Conservation (phyloP, 2,797 vertebrate species). For the Anguilla megastoma region DNA sequence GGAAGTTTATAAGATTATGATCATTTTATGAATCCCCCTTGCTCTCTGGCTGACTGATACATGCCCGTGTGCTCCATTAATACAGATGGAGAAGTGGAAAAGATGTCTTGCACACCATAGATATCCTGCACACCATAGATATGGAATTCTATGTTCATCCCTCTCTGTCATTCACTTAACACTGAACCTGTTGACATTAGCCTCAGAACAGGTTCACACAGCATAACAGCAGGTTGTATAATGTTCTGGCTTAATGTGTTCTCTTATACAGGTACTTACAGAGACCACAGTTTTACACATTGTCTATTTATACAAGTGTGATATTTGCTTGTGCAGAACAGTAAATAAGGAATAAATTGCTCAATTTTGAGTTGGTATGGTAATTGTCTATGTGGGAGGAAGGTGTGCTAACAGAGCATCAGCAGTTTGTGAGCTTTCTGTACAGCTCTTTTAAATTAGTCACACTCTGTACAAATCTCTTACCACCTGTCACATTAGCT, state of each 20-base stretch:
- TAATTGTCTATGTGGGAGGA: not conserved
- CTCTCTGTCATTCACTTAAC: not conserved
- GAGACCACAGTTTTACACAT: not conserved
- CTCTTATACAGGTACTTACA: not conserved
- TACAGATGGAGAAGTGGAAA: not conserved
- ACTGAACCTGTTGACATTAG: not conserved
- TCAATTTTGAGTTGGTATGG: not conserved
- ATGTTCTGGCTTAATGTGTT: not conserved
- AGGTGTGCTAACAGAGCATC: not conserved
- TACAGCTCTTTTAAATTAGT: not conserved
- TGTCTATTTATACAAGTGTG: not conserved
- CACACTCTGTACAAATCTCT: not conserved
- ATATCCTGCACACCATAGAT: not conserved
- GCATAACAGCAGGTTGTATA: not conserved
- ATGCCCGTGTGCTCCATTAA: not conserved
- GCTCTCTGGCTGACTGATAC: not conserved
- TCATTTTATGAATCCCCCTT: not conserved
- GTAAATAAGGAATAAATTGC: not conserved
- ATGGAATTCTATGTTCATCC: not conserved
- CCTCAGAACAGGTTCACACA: not conserved
- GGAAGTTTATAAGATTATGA: not conserved
- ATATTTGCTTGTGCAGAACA: not conserved
- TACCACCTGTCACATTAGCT: not conserved
- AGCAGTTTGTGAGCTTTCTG: not conserved
- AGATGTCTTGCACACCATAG: not conserved